Base-by-base conservation (phyloP, 2,888 invertebrate genomes). In the Ischnura elegans region DNA sequence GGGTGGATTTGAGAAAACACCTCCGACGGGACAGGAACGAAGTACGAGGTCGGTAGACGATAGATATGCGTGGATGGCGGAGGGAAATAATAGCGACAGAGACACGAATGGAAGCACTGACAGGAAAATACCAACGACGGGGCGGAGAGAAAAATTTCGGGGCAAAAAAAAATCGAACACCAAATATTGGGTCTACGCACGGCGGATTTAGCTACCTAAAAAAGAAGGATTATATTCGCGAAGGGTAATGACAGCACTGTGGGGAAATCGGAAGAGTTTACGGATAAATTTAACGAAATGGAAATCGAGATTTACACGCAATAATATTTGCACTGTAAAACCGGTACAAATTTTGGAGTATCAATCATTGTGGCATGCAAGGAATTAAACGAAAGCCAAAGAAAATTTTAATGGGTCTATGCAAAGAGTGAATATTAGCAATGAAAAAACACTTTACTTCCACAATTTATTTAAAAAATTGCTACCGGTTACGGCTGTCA, bases 21-120 rank as follows among this genome's bases (percentile, higher is more conserved):
- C 29, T 36, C 76, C 19, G 36, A 10, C 6, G 55, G 61, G 25
- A 87, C 13, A 42, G 42, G 29, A 87, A 55, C 21, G 8, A 47
- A 43, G 1, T 61, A n/a, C 5, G 21, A 36, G 76, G 29, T 36
- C 10, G 76, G 76, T 36, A 36, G 29, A 66, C 66, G 76, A 76
- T 36, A 0, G 76, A 29, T 36, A 76, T 25, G n/a, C 76, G 2
- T 29, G 66, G 66, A 2, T 21, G n/a, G 2, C 8, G 29, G n/a
- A 66, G 66, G 29, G 66, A 66, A 29, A n/a, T 19, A 21, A 19
- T 3, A n/a, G 76, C 16, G 76, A 76, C 76, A 76, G 36, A 76
- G 76, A 76, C 76, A 76, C 76, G 76, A 76, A 29, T 36, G 61
- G 61, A 25, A 25, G 36, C 76, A 29, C 76, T 76, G 76, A 76